Conservation (phyloP, 2,888 invertebrate genomes). For the Elegia similella region DNA sequence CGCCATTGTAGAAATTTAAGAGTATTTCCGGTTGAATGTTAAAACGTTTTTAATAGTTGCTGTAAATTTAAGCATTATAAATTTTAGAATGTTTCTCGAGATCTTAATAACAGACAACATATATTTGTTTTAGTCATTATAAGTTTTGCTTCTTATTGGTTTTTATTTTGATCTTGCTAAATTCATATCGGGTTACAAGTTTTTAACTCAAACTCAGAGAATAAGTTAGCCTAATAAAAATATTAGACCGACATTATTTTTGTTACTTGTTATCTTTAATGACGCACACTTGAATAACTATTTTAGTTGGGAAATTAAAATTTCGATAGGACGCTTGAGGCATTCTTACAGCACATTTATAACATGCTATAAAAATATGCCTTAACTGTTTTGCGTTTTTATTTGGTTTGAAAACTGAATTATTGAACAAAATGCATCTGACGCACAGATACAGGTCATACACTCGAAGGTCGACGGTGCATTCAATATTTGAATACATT, state of each 20-base stretch:
- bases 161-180: neutral
- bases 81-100: neutral
- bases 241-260: too few species aligned
- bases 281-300: too few species aligned
- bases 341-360: too few species aligned
- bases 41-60: neutral
- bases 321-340: too few species aligned
- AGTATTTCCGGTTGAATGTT: slow-evolving; percentile 10
- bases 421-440: neutral
- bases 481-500: slow-evolving; percentile 11
- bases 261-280: too few species aligned
- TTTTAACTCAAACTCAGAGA: neutral
- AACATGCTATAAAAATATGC: too few species aligned
- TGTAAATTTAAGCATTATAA: neutral
- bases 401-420: too few species aligned
- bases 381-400: too few species aligned
- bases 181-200: neutral
- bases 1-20: slow-evolving; percentile 1
- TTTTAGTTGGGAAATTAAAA: too few species aligned
- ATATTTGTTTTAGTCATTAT: neutral
- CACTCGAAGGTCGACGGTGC: neutral
- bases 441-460: slow-evolving; percentile 1
- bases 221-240: neutral
- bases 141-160: neutral
- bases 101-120: neutral